Base-by-base conservation (phyloP, 2,113 vertebrate species). In the Brienomyrus longianalis region DNA sequence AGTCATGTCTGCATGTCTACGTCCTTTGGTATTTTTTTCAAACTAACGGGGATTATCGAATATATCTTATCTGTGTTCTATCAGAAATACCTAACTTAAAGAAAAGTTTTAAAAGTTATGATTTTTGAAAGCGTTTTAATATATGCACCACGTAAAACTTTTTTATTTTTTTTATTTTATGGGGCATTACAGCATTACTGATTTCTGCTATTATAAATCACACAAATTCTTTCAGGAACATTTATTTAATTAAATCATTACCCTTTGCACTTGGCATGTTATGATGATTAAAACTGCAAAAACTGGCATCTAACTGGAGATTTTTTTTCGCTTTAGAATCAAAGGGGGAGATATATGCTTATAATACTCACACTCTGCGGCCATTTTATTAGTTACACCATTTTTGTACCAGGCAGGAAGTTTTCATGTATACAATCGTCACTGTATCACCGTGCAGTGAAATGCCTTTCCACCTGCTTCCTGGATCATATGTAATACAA, bases 171-270 rank as follows among this genome's bases (percentile, higher is more conserved):
- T 77, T 19, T 43, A 80, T 80, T 80, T 80, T 80, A 80, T 43
- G 74, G 74, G 70, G 35, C 15, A 80, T 80, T 80, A 80, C 74
- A 80, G 74, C 31, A 43, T 80, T 80, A 70, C 31, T 70, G 74
- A 80, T 80, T 80, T 43, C 15, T 39, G 5, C 74, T 80, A 17
- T 80, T 80, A 35, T 43, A 80, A 80, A 80, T 80, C 74, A 80
- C 31, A 70, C 10, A 80, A 80, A 43, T 19, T 80, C 13, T 80
- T 80, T 39, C 74, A 80, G 17, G 62, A 70, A 70, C 62, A 70
- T 70, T 70, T 70, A 70, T 70, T 70, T 43, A 80, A 80, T 80
- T 43, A 80, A 80, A 80, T 80, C 74, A 80, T 80, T 80, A 80
- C 43, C 74, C 35, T 80, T 80, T 80, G 10, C 74, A 43, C 74